Percentiles rank a stretch among this genome's conserved stretches.
Conservation (phyloP, 1,140 invertebrate species). For the Aphis craccivora region DNA sequence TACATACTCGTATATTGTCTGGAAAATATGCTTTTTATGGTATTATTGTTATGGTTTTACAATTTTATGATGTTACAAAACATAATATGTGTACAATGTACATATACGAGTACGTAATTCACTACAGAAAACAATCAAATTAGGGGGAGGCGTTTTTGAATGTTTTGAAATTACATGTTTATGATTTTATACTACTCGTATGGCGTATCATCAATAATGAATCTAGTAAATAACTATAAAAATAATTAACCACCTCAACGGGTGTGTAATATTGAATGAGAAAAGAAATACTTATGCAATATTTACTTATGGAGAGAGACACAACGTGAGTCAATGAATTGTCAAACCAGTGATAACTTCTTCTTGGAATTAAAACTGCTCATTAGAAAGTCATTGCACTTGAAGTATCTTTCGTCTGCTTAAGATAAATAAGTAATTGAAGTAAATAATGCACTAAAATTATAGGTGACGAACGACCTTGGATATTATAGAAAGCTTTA, state of each 20-base stretch:
- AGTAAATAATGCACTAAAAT: conserved; percentile 26
- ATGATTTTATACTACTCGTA: background rate
- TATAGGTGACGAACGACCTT: background rate
- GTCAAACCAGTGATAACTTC: conserved; percentile 46
- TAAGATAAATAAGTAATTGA: conserved; percentile 3
- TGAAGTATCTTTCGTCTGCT: background rate
- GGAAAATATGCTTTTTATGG: background rate
- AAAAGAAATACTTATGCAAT: conserved; percentile 24
- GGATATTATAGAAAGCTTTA: background rate
- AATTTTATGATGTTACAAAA: background rate
- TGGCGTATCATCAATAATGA: background rate
- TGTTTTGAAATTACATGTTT: conserved; percentile 1
- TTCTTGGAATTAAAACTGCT: conserved; percentile 39
- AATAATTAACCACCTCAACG: conserved; percentile 39
- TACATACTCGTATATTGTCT: no score
- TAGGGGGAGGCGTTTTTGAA: conserved; percentile 25
- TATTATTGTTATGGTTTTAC: background rate
- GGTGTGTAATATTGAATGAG: conserved; percentile 40
- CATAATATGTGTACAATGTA: background rate
- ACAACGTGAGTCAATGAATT: conserved; percentile 21
- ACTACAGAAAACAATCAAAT: conserved; percentile 19
- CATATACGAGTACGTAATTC: background rate
- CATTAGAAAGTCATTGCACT: conserved; percentile 55
- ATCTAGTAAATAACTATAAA: conserved; percentile 9
- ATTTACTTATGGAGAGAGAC: background rate